A percentile compares a stretch with the other conserved stretches of the same genome.
phyloP scores from a whole-genome alignment of 2,113 vertebrate genomes.

The Galemys pyrenaicus region DNA sequence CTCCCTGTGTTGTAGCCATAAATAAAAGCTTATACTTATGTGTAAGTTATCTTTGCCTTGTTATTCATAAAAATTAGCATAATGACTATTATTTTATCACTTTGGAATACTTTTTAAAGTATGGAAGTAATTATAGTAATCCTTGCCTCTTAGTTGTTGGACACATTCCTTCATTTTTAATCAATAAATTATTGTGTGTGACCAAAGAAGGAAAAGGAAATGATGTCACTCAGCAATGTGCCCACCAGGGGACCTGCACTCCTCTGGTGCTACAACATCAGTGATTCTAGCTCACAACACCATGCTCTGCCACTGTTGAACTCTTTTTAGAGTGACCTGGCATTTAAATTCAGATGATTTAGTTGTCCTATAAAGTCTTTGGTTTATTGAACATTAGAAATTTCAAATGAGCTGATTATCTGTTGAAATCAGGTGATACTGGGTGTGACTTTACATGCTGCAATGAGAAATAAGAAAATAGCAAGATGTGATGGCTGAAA shows the following conservation, averaged over 20 bases:
- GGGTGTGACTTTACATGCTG: neutral
- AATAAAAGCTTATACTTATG: neutral
- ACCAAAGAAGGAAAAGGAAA: neutral
- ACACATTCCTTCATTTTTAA: neutral
- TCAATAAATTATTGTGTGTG: neutral
- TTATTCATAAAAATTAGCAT: neutral
- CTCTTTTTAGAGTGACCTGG: neutral
- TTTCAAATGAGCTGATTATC: neutral
- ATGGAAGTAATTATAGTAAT: neutral
- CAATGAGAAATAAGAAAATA: neutral
- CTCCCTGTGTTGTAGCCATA: neutral
- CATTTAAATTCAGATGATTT: neutral
- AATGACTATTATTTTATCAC: neutral
- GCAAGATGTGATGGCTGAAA: neutral
- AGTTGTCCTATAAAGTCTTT: neutral
- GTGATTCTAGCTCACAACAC: neutral
- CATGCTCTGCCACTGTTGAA: accelerated
- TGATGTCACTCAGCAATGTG: neutral
- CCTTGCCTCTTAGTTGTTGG: neutral
- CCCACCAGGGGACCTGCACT: neutral
- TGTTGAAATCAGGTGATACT: neutral
- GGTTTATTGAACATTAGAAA: neutral
- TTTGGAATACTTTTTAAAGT: neutral
- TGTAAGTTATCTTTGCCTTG: neutral
- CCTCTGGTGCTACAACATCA: neutral